A percentile compares a stretch with the other conserved stretches of the same genome.
phyloP scores from a whole-genome alignment of 2,113 vertebrate genomes.

The Galemys pyrenaicus region DNA sequence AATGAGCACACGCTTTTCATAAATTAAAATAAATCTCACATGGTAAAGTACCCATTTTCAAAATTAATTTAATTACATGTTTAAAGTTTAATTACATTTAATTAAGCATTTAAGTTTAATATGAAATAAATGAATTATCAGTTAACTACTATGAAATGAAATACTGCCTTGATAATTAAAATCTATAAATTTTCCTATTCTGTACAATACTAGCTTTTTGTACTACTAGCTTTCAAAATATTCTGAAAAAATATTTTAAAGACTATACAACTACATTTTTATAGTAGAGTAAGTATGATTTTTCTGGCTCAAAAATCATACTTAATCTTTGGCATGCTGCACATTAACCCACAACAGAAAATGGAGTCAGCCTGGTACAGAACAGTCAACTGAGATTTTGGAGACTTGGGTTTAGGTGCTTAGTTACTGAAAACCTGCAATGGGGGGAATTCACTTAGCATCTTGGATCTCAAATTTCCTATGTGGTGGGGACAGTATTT shows the following conservation, averaged over 20 bases:
- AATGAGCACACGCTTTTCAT: slow-evolving; percentile 75
- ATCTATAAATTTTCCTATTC: slow-evolving; percentile 77
- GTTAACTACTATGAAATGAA: slow-evolving; percentile 75
- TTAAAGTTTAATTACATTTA: slow-evolving; percentile 82
- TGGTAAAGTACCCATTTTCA: slow-evolving; percentile 76
- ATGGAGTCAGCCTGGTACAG: neutral
- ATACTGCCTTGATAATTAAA: slow-evolving; percentile 78
- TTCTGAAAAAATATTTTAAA: slow-evolving; percentile 36
- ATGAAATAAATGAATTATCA: slow-evolving; percentile 80
- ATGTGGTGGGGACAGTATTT: neutral
- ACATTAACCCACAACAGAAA: neutral
- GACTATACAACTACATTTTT: neutral
- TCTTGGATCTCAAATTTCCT: neutral
- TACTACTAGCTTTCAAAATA: slow-evolving; percentile 40
- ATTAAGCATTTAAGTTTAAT: slow-evolving; percentile 82
- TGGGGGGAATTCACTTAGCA: neutral
- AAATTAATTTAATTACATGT: slow-evolving; percentile 83
- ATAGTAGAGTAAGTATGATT: neutral
- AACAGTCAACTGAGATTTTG: neutral
- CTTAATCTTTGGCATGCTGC: neutral
- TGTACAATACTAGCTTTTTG: slow-evolving; percentile 3
- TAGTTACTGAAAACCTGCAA: neutral
- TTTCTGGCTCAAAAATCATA: neutral
- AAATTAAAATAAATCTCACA: slow-evolving; percentile 78
- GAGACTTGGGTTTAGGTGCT: neutral